Conservation (phyloP, 2,888 invertebrate species). For the Eurytoma adleriae region DNA sequence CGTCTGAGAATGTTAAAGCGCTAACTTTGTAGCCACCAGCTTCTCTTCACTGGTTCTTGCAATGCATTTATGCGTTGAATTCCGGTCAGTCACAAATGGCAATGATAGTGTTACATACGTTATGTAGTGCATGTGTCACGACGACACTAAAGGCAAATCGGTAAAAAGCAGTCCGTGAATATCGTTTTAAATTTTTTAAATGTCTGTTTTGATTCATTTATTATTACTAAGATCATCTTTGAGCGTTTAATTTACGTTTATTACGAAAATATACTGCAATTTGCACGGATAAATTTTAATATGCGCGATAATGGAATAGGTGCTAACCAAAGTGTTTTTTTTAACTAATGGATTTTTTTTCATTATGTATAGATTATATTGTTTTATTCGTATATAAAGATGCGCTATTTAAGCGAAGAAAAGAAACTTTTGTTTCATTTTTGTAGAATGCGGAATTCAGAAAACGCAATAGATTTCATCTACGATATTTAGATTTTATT, state of each 20-base stretch:
- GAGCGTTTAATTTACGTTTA: not conserved
- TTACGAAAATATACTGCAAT: not conserved
- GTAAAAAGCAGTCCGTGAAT: too few relatives aligned
- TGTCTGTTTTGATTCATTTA: too few relatives aligned
- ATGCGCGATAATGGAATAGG: conserved; percentile 45
- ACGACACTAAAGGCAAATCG: too few relatives aligned
- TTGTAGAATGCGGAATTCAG: not conserved
- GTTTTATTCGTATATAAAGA: not conserved
- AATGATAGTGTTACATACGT: not conserved
- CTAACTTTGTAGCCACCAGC: not conserved
- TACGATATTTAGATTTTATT: conserved; percentile 33
- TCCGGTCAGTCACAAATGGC: conserved; percentile 16
- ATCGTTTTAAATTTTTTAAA: too few relatives aligned
- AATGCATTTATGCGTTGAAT: conserved; percentile 41
- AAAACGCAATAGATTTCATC: conserved; percentile 18
- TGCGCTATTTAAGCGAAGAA: conserved; percentile 17
- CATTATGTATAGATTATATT: conserved; percentile 48
- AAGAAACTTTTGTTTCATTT: not conserved
- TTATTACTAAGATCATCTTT: not conserved
- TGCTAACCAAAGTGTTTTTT: conserved; percentile 60
- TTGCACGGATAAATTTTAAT: conserved; percentile 23
- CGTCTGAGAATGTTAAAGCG: not conserved
- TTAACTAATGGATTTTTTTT: conserved; percentile 47
- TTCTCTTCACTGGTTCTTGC: conserved; percentile 20
- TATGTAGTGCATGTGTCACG: too few relatives aligned